phyloP scores from a whole-genome alignment of 2,888 invertebrate species.

The Pilophorus perplexus region DNA sequence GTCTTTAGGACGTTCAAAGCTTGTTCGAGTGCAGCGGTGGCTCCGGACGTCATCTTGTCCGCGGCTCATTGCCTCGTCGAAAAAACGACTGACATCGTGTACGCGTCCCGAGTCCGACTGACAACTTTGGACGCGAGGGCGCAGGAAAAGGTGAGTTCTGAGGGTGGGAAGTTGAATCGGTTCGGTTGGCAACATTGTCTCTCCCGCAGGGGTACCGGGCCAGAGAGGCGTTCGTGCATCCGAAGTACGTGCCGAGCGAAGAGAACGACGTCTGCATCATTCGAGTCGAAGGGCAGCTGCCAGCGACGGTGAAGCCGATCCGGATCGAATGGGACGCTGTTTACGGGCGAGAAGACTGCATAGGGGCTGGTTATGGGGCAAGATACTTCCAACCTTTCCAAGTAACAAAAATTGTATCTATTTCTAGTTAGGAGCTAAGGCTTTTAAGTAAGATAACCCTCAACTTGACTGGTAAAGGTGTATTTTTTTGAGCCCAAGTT shows the following conservation, averaged over 20 bases:
- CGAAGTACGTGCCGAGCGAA: conserved; percentile 2
- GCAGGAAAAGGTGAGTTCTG: no score
- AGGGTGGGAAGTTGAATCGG: no score
- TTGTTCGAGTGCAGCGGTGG: conserved; percentile 10
- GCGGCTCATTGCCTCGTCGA: conserved; percentile 25
- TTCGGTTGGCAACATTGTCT: no score
- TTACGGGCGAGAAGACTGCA: background rate
- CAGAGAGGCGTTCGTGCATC: conserved; percentile 9
- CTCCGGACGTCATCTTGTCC: conserved; percentile 3
- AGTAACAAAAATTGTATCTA: background rate
- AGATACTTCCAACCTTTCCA: conserved; percentile 9
- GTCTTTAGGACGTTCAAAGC: background rate
- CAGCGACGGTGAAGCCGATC: background rate
- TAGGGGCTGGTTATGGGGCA: conserved; percentile 4
- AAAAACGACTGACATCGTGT: background rate
- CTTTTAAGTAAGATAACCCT: no score
- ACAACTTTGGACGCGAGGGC: background rate
- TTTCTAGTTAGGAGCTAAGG: no score
- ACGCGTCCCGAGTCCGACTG: background rate
- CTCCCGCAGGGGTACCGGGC: no score
- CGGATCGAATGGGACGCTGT: background rate
- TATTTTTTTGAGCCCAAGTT: no score
- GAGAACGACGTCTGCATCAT: conserved; percentile 10
- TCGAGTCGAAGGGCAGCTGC: background rate
- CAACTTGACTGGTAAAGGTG: no score